phyloP scores from a whole-genome alignment of 2,888 invertebrate genomes.

The Drosophila mimica region DNA sequence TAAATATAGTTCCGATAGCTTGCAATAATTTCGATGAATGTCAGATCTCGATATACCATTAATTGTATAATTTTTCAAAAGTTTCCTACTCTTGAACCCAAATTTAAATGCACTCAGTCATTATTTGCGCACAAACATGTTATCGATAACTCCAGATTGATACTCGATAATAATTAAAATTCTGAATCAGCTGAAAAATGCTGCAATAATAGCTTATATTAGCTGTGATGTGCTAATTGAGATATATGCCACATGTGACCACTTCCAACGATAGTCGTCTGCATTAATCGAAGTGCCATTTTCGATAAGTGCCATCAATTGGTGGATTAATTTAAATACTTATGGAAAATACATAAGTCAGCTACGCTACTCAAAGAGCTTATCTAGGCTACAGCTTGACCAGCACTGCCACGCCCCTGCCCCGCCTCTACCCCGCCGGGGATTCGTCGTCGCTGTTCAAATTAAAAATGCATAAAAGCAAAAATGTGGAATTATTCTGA shows the following conservation, averaged over 20 bases:
- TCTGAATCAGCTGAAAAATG: not conserved
- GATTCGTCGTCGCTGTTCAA: slow-evolving; percentile 57
- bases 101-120: not conserved
- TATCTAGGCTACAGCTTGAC: slow-evolving; percentile 5
- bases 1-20: not conserved
- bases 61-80: not conserved
- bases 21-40: not conserved
- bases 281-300: not conserved
- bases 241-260: not conserved
- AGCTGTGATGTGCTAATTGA: not conserved
- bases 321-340: slow-evolving; percentile 6
- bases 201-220: not conserved
- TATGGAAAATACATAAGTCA: not conserved
- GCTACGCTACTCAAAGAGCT: not conserved
- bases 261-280: not conserved
- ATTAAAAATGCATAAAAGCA: slow-evolving; percentile 82
- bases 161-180: not conserved
- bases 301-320: slow-evolving; percentile 4
- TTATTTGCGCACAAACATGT: not conserved
- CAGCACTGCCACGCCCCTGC: not conserved
- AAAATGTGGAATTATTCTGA: slow-evolving; percentile 80
- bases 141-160: slow-evolving; percentile 4
- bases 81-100: not conserved
- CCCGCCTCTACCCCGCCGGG: slow-evolving; percentile 5
- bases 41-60: not conserved